Base-by-base conservation (phyloP, 2,113 vertebrate genomes). In the Alethe castanea region DNA sequence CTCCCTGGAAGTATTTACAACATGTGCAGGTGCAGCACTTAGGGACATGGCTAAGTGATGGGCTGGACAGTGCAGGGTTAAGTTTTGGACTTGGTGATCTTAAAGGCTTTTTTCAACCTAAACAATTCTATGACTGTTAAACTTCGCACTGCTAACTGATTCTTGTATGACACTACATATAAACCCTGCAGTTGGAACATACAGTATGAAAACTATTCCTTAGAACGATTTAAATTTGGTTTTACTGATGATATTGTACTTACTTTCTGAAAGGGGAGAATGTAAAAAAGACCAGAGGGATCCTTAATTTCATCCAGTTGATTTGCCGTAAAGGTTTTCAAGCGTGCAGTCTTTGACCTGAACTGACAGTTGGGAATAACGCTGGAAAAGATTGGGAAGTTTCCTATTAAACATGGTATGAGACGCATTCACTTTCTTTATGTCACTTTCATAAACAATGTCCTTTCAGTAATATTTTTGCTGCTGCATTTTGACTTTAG, bases 271-370 rank as follows among this genome's bases (percentile, higher is more conserved):
- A 99, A 99, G 20, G 99, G 99, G 15, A 99, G 98, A 66, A 99
- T 99, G 91, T 99, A 99, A 94, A 99, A 99, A 38, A 99, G 98
- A 22, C 99, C 99, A 11, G 99, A 99, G 1, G 99, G 99, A 90
- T 99, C 99, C 96, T 99, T 99, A 95, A 99, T 99, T 98, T 99
- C 99, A 93, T 99, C 99, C 40, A 99, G 98, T 88, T 99, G 99
- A 92, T 99, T 99, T 84, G 99, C 99, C 1, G 99, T 99, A 91
- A 99, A 99, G 8, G 99, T 99, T 98, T 99, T 99, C 94, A 99
- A 95, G 70, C 99, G 98, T 36, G 99, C 99, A 3, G 99, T 99
- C 97, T 99, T 99, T 45, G 99, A 99, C 79, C 99, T 98, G 94
- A 99, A 99, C 95, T 99, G 99, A 90, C 99, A 99, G 95, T 99